phyloP scores from a whole-genome alignment of 2,113 vertebrate species.

The Melozone crissalis region DNA sequence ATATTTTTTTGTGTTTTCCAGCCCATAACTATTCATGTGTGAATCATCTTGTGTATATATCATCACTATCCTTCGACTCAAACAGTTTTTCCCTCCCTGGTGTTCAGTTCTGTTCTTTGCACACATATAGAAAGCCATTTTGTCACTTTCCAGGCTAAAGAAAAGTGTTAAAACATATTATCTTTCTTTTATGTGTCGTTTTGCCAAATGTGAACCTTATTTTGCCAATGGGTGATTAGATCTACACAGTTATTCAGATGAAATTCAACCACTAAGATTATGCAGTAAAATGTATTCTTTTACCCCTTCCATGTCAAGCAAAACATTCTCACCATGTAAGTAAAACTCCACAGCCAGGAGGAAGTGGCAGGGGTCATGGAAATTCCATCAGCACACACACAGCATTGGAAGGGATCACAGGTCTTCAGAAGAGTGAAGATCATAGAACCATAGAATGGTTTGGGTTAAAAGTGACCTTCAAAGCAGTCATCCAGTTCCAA shows the following conservation, averaged over 20 bases:
- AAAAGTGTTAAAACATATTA: neutral
- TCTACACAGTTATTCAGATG: neutral
- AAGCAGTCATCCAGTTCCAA: neutral
- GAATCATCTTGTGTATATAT: neutral
- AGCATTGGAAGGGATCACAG: neutral
- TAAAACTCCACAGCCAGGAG: neutral
- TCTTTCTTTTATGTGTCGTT: neutral
- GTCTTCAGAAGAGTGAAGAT: neutral
- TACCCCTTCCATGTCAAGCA: neutral
- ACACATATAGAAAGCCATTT: neutral
- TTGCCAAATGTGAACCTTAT: neutral
- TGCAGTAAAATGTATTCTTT: neutral
- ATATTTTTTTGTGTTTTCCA: neutral
- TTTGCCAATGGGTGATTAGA: neutral
- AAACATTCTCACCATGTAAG: neutral
- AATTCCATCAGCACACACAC: neutral
- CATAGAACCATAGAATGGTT: neutral
- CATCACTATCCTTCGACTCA: neutral
- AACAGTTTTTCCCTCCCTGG: neutral
- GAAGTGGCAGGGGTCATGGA: neutral
- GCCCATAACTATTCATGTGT: neutral
- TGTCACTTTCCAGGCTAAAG: neutral
- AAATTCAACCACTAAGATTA: neutral
- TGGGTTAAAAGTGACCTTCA: neutral
- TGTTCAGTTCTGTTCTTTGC: neutral